Conservation (phyloP, 2,888 invertebrate species). For the Ommatoiulus sabulosus region DNA sequence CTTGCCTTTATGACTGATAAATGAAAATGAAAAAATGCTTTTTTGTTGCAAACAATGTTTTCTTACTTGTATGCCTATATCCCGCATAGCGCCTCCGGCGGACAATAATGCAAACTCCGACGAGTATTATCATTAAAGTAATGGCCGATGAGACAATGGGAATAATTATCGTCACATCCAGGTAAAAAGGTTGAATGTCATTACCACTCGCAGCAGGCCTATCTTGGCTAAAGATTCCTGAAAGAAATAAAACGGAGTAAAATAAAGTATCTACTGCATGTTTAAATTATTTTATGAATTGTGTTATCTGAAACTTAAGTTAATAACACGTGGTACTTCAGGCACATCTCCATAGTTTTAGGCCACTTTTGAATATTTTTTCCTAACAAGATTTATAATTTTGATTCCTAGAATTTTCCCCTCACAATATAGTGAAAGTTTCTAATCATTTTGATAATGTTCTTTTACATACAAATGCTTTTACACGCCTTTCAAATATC, state of each 20-base stretch:
- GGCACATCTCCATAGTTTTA: too few relatives aligned
- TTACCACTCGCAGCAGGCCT: constrained; percentile 2
- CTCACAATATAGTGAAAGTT: too few relatives aligned
- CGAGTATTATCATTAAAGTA: constrained; percentile 54
- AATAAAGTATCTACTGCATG: background rate
- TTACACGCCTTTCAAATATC: background rate
- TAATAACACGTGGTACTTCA: background rate
- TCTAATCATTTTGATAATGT: background rate
- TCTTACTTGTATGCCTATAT: constrained; percentile 56
- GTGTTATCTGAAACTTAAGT: background rate
- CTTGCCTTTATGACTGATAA: too few relatives aligned
- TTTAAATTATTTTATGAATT: background rate
- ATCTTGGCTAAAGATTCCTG: constrained; percentile 52
- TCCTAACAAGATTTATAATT: too few relatives aligned
- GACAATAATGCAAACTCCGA: constrained; percentile 58
- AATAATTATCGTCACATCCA: constrained; percentile 57
- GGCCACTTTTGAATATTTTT: too few relatives aligned
- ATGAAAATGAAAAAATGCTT: too few relatives aligned
- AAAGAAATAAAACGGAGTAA: background rate
- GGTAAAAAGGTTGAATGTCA: constrained; percentile 53
- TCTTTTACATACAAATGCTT: background rate
- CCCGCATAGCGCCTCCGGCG: constrained; percentile 57
- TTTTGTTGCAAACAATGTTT: background rate
- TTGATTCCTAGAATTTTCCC: too few relatives aligned
- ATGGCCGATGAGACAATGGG: constrained; percentile 57